A percentile compares a stretch with the other conserved stretches of the same genome.
Evolutionary conservation across 2,888 invertebrate species (phyloP).

Genomic region (Drosophila seclusa): DNA sequence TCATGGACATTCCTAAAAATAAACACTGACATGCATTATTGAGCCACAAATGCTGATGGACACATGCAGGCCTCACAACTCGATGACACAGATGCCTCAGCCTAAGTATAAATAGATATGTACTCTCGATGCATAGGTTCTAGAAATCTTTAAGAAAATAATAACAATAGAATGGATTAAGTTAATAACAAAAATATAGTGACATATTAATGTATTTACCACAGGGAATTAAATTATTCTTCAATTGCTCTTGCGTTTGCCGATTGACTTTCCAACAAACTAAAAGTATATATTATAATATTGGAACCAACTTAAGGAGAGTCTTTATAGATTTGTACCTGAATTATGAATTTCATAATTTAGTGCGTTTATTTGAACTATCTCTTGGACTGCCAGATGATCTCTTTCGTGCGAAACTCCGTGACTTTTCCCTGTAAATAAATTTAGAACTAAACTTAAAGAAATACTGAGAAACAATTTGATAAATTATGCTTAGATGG

Average conservation of each 20-base stretch:
- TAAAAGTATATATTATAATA: neutral
- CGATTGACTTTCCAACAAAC: neutral
- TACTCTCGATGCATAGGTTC: constrained; percentile 3
- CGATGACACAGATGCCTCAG: neutral
- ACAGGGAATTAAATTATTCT: constrained; percentile 4
- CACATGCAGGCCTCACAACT: neutral
- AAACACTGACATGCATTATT: neutral
- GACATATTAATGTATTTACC: neutral
- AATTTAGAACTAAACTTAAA: neutral
- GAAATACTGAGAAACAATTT: neutral
- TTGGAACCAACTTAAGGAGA: neutral
- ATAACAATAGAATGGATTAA: neutral
- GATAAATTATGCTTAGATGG: neutral
- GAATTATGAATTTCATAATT: constrained; percentile 20
- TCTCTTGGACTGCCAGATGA: constrained; percentile 19
- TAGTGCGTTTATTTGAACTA: constrained; percentile 34
- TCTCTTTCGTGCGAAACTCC: constrained; percentile 17
- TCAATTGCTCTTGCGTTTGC: neutral
- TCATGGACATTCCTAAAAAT: neutral
- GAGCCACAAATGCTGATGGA: neutral
- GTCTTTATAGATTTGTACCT: neutral
- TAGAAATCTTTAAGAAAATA: neutral
- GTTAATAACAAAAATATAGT: neutral
- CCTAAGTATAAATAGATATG: constrained; percentile 2
- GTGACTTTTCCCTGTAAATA: constrained; percentile 32